Evolutionary conservation across 2,888 invertebrate genomes (phyloP).

Genomic region (Sepioteuthis lessoniana): DNA sequence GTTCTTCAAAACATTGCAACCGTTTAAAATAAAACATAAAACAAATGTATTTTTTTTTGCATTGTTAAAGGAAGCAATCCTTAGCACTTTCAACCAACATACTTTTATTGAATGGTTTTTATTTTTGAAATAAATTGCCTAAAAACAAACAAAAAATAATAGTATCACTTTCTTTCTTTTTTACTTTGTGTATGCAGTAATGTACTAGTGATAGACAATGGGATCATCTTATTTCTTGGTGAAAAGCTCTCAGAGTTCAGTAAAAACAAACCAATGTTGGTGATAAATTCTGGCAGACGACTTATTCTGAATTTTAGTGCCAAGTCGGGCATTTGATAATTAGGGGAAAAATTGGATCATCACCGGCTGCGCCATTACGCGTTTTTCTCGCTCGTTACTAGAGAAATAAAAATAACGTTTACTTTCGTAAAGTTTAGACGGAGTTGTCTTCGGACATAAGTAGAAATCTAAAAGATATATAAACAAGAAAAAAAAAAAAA

Average conservation of each 20-base stretch:
- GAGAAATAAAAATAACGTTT: background rate
- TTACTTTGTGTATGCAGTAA: no score
- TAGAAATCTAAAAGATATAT: background rate
- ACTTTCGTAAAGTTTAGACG: background rate
- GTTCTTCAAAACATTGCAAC: no score
- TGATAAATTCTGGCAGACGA: background rate
- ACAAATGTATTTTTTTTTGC: no score
- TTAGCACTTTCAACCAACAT: no score
- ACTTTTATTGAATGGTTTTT: no score
- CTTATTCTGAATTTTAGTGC: background rate
- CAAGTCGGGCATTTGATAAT: background rate
- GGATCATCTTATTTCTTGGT: background rate
- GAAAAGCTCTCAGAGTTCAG: background rate
- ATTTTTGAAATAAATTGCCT: no score
- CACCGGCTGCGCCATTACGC: background rate
- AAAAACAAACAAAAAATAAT: no score
- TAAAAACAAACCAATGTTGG: background rate
- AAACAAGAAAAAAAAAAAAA: no score
- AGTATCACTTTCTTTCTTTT: no score
- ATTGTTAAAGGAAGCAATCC: no score
- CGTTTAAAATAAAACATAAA: no score
- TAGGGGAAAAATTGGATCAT: background rate
- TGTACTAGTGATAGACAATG: background rate
- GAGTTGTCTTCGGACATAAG: background rate
- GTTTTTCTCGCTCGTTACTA: background rate